Conservation (phyloP, 2,113 vertebrate species). For the Grammomys dolichurus region DNA sequence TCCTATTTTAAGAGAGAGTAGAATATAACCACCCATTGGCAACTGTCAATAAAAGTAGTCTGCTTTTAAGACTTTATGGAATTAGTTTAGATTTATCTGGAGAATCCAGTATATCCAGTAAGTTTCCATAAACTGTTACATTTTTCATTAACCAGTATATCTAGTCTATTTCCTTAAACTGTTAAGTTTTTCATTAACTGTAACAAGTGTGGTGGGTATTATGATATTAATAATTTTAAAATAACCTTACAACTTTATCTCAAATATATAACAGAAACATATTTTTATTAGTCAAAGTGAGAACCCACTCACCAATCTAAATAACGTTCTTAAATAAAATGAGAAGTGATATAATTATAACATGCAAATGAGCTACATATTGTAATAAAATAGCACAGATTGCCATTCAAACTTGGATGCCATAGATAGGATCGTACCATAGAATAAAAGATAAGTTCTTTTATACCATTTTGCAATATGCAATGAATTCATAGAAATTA, state of each 20-base stretch:
- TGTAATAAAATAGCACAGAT: conserved; percentile 15
- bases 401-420: neutral
- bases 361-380: neutral
- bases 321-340: neutral
- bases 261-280: neutral
- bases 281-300: neutral
- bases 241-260: conserved; percentile 22
- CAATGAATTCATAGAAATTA: neutral
- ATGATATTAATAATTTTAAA: neutral
- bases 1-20: neutral
- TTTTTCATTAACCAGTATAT: neutral
- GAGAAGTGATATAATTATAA: neutral
- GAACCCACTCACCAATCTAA: neutral
- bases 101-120: neutral
- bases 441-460: neutral
- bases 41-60: neutral
- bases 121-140: neutral
- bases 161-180: neutral
- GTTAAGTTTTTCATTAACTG: neutral
- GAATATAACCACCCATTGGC: neutral
- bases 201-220: neutral
- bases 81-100: neutral
- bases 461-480: neutral
- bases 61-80: neutral
- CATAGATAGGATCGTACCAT: neutral